These are phyloP conservation scores for Drosophila melanogaster DNA, from an alignment of 1,140 invertebrate species.

Conservation along the genomic window Release_6_plus_ISO1_MT NC_004354.4:16407001-16407500, in stretches of 20 bases:
- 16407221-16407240: conserved; percentile 7
- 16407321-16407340: neutral
- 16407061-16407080: conserved; percentile 46
- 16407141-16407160: neutral
- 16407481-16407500: neutral
- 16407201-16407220: conserved; percentile 19
- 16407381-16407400: neutral
- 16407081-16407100: conserved; percentile 40
- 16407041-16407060: conserved; percentile 34
- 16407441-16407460: neutral
- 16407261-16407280: neutral
- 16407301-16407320: neutral
- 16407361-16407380: neutral
- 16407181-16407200: conserved; percentile 16
- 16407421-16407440: neutral
- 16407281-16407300: neutral
- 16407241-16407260: neutral
- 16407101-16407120: conserved; percentile 3
- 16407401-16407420: neutral
- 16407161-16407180: neutral
- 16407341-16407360: neutral
- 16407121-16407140: conserved; percentile 24
- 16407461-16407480: neutral
- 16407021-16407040: conserved; percentile 3
- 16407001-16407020: conserved; percentile 1